Evolutionary conservation across 2,113 vertebrate genomes (phyloP).

Genomic region (Solea solea): DNA sequence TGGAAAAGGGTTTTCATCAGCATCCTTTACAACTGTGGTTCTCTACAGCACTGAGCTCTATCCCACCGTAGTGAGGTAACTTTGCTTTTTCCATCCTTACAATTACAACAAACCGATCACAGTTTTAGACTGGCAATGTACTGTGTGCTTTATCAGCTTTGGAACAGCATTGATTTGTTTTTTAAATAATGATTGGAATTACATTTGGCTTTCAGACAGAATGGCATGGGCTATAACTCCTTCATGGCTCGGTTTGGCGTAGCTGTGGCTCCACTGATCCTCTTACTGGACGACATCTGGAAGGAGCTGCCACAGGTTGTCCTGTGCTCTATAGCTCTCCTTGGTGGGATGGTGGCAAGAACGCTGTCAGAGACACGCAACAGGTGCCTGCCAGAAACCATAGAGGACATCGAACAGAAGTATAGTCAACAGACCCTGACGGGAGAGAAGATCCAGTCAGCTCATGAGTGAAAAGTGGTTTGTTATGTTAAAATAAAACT

Average conservation of each 20-base stretch:
- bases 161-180: neutral
- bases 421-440: neutral
- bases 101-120: neutral
- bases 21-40: slow-evolving; percentile 81
- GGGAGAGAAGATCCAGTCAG: too few relatives aligned
- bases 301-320: slow-evolving; percentile 77
- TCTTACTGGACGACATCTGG: slow-evolving; percentile 84
- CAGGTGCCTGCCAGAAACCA: slow-evolving; percentile 83
- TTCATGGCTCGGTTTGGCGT: slow-evolving; percentile 83
- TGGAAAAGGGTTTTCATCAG: slow-evolving; percentile 86
- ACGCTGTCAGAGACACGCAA: slow-evolving; percentile 82
- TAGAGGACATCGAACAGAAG: slow-evolving; percentile 81
- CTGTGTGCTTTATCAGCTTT: neutral
- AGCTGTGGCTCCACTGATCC: slow-evolving; percentile 82
- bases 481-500: too few relatives aligned
- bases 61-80: slow-evolving; percentile 89
- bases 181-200: neutral
- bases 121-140: neutral
- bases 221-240: slow-evolving; percentile 82
- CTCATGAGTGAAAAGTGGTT: too few relatives aligned
- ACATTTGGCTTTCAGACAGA: slow-evolving; percentile 77
- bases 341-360: slow-evolving; percentile 69
- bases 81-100: neutral
- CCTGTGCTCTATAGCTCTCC: slow-evolving; percentile 71
- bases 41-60: slow-evolving; percentile 88